Evolutionary conservation across 2,888 invertebrate species (phyloP), one percentile per base, ranked within the genome.

Genomic region (Apoda limacodes): DNA sequence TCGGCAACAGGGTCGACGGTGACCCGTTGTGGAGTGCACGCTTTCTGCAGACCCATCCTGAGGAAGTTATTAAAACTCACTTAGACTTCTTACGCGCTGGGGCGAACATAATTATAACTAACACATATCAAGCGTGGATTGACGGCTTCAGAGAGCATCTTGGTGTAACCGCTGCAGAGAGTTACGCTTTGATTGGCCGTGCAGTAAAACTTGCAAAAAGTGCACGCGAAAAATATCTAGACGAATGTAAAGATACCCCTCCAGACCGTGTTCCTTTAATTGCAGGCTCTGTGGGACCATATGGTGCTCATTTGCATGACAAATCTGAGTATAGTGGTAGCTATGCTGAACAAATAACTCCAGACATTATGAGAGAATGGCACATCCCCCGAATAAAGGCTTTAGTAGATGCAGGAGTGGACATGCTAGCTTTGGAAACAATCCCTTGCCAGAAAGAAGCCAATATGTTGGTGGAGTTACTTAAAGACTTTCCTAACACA

Each of bases 231-330:
- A 78, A 70, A 30, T 88, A 82, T 50, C 42, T 82, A 14, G 60
- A 82, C 25, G 83, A 85, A 50, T 69, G 76, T 46, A 43, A 46
- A 1, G 43, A 58, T 3, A 43, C 39, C 11, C 29, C 39, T 15
- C 40, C 44, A 6, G 39, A 40, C 5, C 48, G 38, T 2, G 52
- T 55, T 10, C 88, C 89, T 3, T 55, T 88, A 23, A 83, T 96
- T 28, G 92, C 89, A 1, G 97, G 94, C 0, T 93, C 95, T 0
- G 86, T 96, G 12, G 97, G 97, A 1, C 93, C 97, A 0, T 96
- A 93, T 56, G 97, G 95, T 1, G 96, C 95, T 0, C 87, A 87
- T 48, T 74, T 94, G 30, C 88, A 90, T 46, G 93, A 97, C 60
- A 91, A 90, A 2, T 96, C 96, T 0, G 97, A 98, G 63, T n/a